phyloP scores from a whole-genome alignment of 1,140 invertebrate genomes.

The Apis laboriosa region DNA sequence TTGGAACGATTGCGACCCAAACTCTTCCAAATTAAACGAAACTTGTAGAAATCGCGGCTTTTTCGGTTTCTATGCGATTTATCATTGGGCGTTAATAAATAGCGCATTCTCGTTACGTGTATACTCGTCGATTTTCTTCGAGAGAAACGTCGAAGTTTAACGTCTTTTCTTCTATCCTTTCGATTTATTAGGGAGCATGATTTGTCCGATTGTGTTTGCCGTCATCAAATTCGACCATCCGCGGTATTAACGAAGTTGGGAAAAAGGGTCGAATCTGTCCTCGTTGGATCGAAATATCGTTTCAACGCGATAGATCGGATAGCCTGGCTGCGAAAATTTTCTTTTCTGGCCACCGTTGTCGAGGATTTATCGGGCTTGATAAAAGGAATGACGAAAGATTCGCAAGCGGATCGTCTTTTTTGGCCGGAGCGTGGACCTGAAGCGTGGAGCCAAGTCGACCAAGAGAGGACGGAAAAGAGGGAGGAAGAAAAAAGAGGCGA shows the following conservation, averaged over 20 bases:
- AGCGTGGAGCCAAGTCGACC: neutral
- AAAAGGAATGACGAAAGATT: constrained; percentile 51
- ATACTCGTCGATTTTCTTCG: too few species aligned
- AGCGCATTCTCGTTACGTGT: too few species aligned
- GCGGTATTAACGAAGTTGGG: constrained; percentile 13
- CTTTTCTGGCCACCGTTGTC: constrained; percentile 34
- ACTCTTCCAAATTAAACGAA: too few species aligned
- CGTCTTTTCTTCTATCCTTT: too few species aligned
- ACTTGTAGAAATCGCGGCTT: too few species aligned
- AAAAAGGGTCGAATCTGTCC: neutral
- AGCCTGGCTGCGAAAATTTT: constrained; percentile 58
- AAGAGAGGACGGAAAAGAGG: neutral
- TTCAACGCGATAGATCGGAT: constrained; percentile 53
- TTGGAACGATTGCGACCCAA: too few species aligned
- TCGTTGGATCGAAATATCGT: constrained; percentile 59
- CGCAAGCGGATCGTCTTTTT: constrained; percentile 46
- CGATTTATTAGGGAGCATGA: too few species aligned
- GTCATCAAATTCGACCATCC: constrained; percentile 14
- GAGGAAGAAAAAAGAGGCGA: neutral
- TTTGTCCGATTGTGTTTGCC: too few species aligned
- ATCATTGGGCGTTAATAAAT: too few species aligned
- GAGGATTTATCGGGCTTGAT: constrained; percentile 60
- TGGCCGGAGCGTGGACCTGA: neutral
- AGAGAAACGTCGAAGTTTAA: too few species aligned
- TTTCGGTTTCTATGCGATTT: too few species aligned